Evolutionary conservation across 1,140 invertebrate genomes (phyloP).

Genomic region (Ips nitidus): DNA sequence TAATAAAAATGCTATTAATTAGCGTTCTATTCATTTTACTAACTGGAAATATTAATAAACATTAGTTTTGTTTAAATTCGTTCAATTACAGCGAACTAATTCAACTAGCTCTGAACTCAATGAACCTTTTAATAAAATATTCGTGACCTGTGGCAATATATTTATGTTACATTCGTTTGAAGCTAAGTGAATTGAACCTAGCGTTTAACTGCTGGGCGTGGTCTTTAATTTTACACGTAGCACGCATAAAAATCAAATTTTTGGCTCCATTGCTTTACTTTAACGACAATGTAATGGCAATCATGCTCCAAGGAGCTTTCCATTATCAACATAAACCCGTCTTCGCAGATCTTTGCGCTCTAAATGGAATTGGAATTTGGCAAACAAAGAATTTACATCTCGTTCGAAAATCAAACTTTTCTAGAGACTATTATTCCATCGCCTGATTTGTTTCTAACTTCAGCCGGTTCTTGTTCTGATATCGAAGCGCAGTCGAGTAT

Average conservation of each 20-base stretch:
- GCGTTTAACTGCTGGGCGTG: not conserved
- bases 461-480: slow-evolving; percentile 26
- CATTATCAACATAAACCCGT: no score
- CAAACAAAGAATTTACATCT: slow-evolving; percentile 39
- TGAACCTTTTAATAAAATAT: not conserved
- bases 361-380: slow-evolving; percentile 37
- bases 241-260: no score
- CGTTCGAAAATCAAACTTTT: slow-evolving; percentile 35
- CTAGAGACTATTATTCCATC: slow-evolving; percentile 30
- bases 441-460: slow-evolving; percentile 35
- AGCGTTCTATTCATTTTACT: no score
- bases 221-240: not conserved
- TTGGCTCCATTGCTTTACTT: no score
- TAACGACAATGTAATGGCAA: no score
- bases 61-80: no score
- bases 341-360: not conserved
- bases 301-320: no score
- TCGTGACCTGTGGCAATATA: not conserved
- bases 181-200: not conserved
- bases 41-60: no score
- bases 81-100: no score
- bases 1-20: no score
- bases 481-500: slow-evolving; percentile 2
- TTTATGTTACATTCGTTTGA: not conserved
- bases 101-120: no score